Evolutionary conservation across 1,140 invertebrate species (phyloP), one percentile per base, ranked within the genome.

Genomic region (Eumeta japonica): DNA sequence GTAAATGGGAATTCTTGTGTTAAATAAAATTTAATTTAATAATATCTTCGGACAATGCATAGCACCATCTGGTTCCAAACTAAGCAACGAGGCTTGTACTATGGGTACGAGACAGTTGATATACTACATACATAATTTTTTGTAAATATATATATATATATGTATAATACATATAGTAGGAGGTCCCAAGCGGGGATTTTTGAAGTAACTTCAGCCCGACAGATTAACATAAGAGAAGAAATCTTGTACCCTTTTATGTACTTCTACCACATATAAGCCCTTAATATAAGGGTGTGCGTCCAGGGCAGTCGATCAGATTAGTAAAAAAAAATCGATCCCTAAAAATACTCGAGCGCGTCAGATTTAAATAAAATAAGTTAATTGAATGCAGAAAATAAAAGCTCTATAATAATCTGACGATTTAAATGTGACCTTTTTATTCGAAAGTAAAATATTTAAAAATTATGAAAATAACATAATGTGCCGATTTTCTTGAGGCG

Each of bases 281-380:
- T 24, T n/a, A 24, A 24, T 24, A 24, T n/a, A 24, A n/a, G 5
- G 20, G 20, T 5, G n/a, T 24, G 20, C 20, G 20, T 24, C n/a
- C 20, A 24, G 20, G n/a, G n/a, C 20, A 24, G 5, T 24, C 20
- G 20, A n/a, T 24, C 20, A 24, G 20, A 24, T 24, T 24, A 24
- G 20, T 24, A 24, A 24, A 24, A 24, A 24, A 24, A 24, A 24
- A 24, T 24, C n/a, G 20, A 24, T 24, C 20, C 20, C 5, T n/a
- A 24, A 24, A 24, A 24, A 5, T 7, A 24, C 5, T 24, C 5
- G 20, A n/a, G 20, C 20, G 20, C 20, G n/a, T 24, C 20, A 24
- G 20, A 24, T 24, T 24, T 24, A 24, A 24, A 24, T n/a, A 24
- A 24, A 24, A 24, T 24, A 24, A 24, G 20, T 24, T 24, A 7